These are phyloP conservation scores for Leucopsar rothschildi DNA, from an alignment of 2,113 vertebrate species.

Conservation along the genomic window DNA sequence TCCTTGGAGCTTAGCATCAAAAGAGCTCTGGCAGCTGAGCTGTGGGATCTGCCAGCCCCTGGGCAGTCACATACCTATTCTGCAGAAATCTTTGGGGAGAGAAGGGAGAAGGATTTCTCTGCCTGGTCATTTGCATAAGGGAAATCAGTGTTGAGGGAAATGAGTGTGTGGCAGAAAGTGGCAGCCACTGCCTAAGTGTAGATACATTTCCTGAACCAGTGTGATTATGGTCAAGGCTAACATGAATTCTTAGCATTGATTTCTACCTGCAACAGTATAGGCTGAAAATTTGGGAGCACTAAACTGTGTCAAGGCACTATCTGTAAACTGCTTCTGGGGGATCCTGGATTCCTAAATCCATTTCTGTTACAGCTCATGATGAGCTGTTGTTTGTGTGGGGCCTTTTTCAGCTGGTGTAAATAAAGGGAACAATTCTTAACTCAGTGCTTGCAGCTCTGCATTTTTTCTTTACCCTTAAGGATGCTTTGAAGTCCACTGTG, in stretches of 20 bases:
- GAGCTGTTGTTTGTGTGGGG: neutral
- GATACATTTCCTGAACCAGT: neutral
- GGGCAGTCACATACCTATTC: neutral
- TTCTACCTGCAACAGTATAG: neutral
- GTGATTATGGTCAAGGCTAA: neutral
- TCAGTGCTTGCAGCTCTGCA: neutral
- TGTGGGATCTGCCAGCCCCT: neutral
- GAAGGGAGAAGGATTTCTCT: neutral
- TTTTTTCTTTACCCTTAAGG: neutral
- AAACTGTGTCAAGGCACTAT: neutral
- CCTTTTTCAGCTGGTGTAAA: neutral
- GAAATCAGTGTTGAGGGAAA: neutral
- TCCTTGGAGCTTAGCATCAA: neutral
- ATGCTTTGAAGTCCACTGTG: neutral
- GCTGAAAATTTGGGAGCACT: neutral
- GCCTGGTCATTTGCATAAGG: neutral
- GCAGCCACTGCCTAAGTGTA: neutral
- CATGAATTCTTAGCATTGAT: neutral
- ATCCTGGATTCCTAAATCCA: neutral
- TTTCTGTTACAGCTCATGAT: neutral
- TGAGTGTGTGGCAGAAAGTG: neutral
- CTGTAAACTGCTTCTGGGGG: neutral
- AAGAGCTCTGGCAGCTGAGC: neutral
- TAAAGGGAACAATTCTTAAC: neutral
- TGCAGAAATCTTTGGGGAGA: neutral